These are phyloP conservation scores for Armadillidium nasatum DNA, from an alignment of 1,140 invertebrate species.

Conservation along the genomic window DNA sequence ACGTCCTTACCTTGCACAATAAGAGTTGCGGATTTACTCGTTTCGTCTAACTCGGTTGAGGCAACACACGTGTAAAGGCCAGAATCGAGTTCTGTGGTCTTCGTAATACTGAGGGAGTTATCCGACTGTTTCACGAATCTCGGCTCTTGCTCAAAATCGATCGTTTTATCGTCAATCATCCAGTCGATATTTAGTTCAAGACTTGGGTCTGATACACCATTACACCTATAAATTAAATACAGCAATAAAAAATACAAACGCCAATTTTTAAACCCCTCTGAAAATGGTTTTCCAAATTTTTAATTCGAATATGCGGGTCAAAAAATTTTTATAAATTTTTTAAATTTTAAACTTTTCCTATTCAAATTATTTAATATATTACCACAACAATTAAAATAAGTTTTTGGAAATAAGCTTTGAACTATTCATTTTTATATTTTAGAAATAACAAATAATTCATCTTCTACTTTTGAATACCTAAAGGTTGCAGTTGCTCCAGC, in stretches of 20 bases:
- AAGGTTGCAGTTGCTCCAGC: constrained; percentile 86
- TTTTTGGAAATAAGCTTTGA: too few relatives aligned
- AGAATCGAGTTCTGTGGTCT: constrained; percentile 85
- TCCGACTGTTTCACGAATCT: constrained; percentile 80
- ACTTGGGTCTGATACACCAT: constrained; percentile 77
- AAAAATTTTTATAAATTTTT: too few relatives aligned
- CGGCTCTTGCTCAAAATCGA: constrained; percentile 81
- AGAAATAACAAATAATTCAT: too few relatives aligned
- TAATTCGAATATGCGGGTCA: too few relatives aligned
- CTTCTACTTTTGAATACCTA: constrained; percentile 50
- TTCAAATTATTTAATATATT: too few relatives aligned
- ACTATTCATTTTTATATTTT: too few relatives aligned
- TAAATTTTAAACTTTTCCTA: too few relatives aligned
- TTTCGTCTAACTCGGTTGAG: constrained; percentile 77
- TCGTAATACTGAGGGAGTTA: constrained; percentile 54
- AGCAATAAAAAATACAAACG: too few relatives aligned
- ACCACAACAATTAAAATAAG: too few relatives aligned
- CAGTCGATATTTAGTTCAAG: constrained; percentile 78
- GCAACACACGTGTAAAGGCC: constrained; percentile 95
- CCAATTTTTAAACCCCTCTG: too few relatives aligned
- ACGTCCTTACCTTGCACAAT: constrained; percentile 66
- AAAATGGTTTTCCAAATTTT: too few relatives aligned
- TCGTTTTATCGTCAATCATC: constrained; percentile 74
- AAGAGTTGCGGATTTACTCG: constrained; percentile 74
- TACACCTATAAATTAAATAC: constrained; percentile 57